phyloP scores from a whole-genome alignment of 2,888 invertebrate genomes.

The Philereme vetulata region DNA sequence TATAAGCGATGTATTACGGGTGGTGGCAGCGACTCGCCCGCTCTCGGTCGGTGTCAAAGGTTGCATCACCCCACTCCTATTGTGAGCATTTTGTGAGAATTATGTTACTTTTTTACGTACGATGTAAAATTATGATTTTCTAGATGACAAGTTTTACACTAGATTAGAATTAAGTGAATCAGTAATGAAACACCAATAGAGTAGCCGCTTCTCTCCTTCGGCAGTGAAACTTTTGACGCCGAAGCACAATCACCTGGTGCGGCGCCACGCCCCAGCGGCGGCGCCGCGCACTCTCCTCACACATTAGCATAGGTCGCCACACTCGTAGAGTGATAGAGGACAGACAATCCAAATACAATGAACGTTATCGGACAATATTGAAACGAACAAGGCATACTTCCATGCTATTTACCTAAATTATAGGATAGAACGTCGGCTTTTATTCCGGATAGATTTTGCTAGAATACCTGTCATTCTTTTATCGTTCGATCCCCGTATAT shows the following conservation, averaged over 20 bases:
- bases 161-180: constrained; percentile 82
- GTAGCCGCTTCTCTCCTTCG: constrained; percentile 83
- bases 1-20: constrained; percentile 74
- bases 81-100: constrained; percentile 82
- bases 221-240: constrained; percentile 77
- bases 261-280: constrained; percentile 40
- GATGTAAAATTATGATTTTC: constrained; percentile 75
- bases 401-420: constrained; percentile 79
- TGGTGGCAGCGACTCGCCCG: constrained; percentile 38
- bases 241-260: constrained; percentile 61
- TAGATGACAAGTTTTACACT: constrained; percentile 82
- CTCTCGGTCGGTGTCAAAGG: constrained; percentile 60
- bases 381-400: constrained; percentile 80
- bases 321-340: constrained; percentile 80
- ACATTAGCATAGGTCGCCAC: constrained; percentile 77
- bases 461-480: constrained; percentile 72
- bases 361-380: constrained; percentile 82
- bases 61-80: constrained; percentile 77
- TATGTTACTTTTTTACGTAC: constrained; percentile 80
- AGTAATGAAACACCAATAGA: constrained; percentile 83
- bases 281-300: constrained; percentile 51
- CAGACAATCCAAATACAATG: constrained; percentile 74
- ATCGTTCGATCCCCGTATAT: constrained; percentile 71
- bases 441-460: constrained; percentile 83
- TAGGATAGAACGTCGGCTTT: constrained; percentile 81